Evolutionary conservation across 2,797 vertebrate genomes (phyloP), one percentile per base, ranked within the genome.

Genomic region (Ctenochaetus hawaiiensis): DNA sequence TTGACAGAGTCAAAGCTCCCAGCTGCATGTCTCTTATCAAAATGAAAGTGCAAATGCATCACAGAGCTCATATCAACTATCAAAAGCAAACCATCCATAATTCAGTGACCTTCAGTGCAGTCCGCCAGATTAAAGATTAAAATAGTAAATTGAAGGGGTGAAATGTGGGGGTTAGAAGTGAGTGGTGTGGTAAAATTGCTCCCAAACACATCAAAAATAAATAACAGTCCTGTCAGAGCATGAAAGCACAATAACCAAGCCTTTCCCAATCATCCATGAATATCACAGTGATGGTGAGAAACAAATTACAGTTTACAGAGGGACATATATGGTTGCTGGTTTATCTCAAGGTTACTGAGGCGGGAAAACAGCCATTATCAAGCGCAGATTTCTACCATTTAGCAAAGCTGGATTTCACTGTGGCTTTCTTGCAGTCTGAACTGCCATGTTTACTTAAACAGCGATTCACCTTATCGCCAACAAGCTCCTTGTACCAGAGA

Each of bases 341-440:
- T 83, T 78, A 85, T 90, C 74, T 89, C 45, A 6, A 66, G 41
- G 57, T 69, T 74, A 76, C 75, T 67, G 68, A 63, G 67, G 61
- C 43, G 16, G 76, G 68, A 80, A 88, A 87, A 72, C 69, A 73
- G 20, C 53, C 48, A 77, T 87, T 89, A 87, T 85, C 73, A 74
- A 87, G 89, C 84, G 72, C 72, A 81, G 82, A 84, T 87, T 84
- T 57, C 49, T 72, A 59, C 71, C 61, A 77, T 90, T 86, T 67
- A 67, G 89, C 75, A 83, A 51, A 8, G 63, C 17, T 59, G 41
- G 20, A 56, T 74, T 82, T 73, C 65, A 61, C 58, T 6, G 26
- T 18, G 58, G 59, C 22, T 54, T 72, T 13, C 60, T 53, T 9
- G 53, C 47, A 67, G 71, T 73, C 77, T 75, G 39, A 60, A 23